These are phyloP conservation scores for Phrynocephalus guinanensis DNA, from an alignment of 2,797 vertebrate species.

Conservation along the genomic window DNA sequence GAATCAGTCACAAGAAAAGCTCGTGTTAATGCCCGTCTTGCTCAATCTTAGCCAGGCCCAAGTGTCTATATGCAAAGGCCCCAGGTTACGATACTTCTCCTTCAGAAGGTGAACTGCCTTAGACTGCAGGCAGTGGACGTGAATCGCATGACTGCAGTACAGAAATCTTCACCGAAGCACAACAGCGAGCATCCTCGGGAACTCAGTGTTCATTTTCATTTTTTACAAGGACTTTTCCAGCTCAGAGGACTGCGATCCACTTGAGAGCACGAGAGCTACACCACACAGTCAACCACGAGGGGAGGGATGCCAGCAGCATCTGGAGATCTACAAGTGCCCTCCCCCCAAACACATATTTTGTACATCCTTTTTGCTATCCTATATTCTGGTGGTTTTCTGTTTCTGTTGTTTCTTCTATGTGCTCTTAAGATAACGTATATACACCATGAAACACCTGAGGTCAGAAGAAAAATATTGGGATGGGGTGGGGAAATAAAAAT, in stretches of 20 bases:
- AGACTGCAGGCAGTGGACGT: background rate
- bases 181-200: background rate
- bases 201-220: background rate
- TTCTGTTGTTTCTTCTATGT: background rate
- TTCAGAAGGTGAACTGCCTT: background rate
- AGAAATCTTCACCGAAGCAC: background rate
- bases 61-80: background rate
- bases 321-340: background rate
- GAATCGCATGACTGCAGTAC: background rate
- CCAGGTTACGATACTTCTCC: background rate
- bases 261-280: background rate
- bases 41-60: background rate
- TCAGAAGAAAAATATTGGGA: background rate
- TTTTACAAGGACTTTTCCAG: background rate
- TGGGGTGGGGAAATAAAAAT: background rate
- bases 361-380: background rate
- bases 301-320: background rate
- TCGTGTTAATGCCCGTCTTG: background rate
- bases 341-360: background rate
- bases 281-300: background rate
- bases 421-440: background rate
- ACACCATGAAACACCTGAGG: background rate
- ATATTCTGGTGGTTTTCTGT: background rate
- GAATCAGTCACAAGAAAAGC: background rate
- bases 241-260: background rate